phyloP scores from a whole-genome alignment of 2,888 invertebrate genomes.

The Tetropium fuscum region DNA sequence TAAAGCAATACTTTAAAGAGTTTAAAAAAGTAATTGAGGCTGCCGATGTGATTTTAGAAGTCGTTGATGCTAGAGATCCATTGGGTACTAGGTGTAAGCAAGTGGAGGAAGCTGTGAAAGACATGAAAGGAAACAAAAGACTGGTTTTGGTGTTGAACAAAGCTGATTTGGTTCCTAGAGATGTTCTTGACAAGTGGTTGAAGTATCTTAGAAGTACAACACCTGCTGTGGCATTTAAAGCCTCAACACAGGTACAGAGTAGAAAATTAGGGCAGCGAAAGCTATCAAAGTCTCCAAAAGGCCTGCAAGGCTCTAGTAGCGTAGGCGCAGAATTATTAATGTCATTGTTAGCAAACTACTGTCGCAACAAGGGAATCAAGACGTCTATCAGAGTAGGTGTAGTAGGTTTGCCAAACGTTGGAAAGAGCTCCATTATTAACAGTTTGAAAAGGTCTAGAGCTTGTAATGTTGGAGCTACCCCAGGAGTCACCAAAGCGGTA shows the following conservation, averaged over 20 bases:
- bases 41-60: conserved; percentile 94
- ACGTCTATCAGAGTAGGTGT: conserved; percentile 94
- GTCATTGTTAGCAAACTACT: conserved; percentile 94
- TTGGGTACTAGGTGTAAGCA: conserved; percentile 83
- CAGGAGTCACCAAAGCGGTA: conserved; percentile 94
- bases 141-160: conserved; percentile 97
- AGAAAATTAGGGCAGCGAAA: conserved; percentile 81
- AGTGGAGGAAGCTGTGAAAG: conserved; percentile 89
- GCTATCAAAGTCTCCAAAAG: conserved; percentile 70
- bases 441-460: conserved; percentile 93
- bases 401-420: conserved; percentile 98
- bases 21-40: conserved; percentile 94
- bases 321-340: conserved; percentile 94
- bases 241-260: conserved; percentile 90
- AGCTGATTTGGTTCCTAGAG: conserved; percentile 93
- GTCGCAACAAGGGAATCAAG: conserved; percentile 91
- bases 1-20: conserved; percentile 94
- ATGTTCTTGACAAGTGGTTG: conserved; percentile 91
- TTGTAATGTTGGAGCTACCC: conserved; percentile 94
- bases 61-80: conserved; percentile 96
- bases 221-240: conserved; percentile 90
- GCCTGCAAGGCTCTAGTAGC: conserved; percentile 82
- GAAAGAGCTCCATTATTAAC: conserved; percentile 99
- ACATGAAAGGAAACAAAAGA: conserved; percentile 82
- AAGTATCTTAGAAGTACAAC: conserved; percentile 85